These are phyloP conservation scores for Zosterops lateralis DNA, from an alignment of 2,113 vertebrate genomes.

Conservation along the genomic window DNA sequence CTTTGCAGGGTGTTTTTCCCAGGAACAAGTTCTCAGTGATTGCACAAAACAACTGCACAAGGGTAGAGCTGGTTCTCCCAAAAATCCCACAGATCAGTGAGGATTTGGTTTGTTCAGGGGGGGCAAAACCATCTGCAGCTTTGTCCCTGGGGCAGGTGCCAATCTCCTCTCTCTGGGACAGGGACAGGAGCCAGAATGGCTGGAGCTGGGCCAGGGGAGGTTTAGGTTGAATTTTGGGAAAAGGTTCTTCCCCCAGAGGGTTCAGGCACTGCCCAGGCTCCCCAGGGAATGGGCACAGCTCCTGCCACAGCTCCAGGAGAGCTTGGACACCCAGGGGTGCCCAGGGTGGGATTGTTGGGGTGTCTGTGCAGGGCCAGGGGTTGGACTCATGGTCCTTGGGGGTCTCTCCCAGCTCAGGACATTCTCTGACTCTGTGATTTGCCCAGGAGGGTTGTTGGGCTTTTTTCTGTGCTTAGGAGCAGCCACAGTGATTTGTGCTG, in stretches of 20 bases:
- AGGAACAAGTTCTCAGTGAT: not conserved
- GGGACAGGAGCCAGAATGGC: not conserved
- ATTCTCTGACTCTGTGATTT: not conserved
- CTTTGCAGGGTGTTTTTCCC: not conserved
- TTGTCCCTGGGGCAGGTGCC: fast-evolving
- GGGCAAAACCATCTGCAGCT: not conserved
- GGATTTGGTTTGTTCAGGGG: not conserved
- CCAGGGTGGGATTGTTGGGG: not conserved
- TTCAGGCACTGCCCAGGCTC: not conserved
- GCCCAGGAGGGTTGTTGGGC: not conserved
- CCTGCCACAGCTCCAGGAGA: not conserved
- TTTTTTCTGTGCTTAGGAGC: not conserved
- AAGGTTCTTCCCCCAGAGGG: not conserved
- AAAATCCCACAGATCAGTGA: not conserved
- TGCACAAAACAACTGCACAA: not conserved
- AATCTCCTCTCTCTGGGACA: not conserved
- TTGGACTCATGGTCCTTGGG: too few species aligned
- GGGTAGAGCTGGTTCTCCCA: not conserved
- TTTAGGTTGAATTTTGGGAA: fast-evolving
- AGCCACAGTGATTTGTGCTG: not conserved
- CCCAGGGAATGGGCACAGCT: not conserved
- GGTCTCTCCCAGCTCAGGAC: too few species aligned
- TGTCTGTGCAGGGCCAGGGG: not conserved
- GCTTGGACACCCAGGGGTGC: not conserved
- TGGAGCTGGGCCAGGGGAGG: not conserved